Conservation (phyloP, 2,888 invertebrate species). For the Willowsia nigromaculata region DNA sequence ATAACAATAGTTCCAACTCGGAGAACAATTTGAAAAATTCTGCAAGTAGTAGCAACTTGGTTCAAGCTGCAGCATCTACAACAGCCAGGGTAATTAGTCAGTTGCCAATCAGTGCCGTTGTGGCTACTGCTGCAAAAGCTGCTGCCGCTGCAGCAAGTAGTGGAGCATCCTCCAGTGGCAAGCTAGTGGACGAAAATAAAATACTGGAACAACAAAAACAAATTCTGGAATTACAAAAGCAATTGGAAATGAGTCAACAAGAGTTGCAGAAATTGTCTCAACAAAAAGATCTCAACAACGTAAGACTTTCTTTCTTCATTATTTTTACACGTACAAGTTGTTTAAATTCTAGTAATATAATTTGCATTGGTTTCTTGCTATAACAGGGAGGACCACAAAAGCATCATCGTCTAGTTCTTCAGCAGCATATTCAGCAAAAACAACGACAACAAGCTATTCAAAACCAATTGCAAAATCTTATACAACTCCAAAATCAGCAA, state of each 20-base stretch:
- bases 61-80: conserved; percentile 24
- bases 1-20: conserved; percentile 30
- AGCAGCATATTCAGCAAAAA: conserved; percentile 87
- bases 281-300: conserved; percentile 73
- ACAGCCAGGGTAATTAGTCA: conserved; percentile 50
- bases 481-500: conserved; percentile 80
- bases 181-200: conserved; percentile 85
- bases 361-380: not conserved
- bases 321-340: too few species aligned
- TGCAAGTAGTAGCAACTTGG: not conserved
- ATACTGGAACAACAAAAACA: conserved; percentile 91
- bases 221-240: conserved; percentile 92
- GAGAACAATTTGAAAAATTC: conserved; percentile 62
- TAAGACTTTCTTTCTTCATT: conserved; percentile 28
- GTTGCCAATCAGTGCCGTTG: conserved; percentile 59
- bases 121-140: conserved; percentile 49
- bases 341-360: too few species aligned
- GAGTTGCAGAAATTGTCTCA: conserved; percentile 80
- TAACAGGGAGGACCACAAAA: conserved; percentile 74
- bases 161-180: not conserved
- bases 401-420: conserved; percentile 81
- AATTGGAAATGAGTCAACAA: conserved; percentile 88
- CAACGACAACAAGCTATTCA: conserved; percentile 83
- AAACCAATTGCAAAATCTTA: conserved; percentile 79
- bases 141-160: not conserved